Conservation (phyloP, 2,797 vertebrate genomes). For the Cynodonichthys magdalenae region DNA sequence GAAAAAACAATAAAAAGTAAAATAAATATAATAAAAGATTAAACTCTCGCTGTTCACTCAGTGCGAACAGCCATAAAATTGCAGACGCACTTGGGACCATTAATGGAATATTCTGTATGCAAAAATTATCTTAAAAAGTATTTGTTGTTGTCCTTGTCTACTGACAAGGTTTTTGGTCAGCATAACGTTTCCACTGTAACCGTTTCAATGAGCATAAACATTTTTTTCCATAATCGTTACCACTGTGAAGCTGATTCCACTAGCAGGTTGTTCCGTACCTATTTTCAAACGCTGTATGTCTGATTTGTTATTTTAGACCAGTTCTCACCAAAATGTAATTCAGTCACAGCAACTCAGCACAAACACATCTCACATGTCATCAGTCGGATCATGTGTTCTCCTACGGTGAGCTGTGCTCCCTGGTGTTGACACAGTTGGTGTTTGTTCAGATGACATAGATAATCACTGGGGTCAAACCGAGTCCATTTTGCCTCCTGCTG, state of each 20-base stretch:
- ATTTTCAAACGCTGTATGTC: conserved; percentile 2
- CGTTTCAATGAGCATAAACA: neutral
- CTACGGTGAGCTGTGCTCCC: conserved; percentile 14
- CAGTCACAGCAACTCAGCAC: conserved; percentile 35
- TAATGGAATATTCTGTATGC: too few species aligned
- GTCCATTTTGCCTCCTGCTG: conserved; percentile 33
- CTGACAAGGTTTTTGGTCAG: neutral
- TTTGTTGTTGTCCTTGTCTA: too few species aligned
- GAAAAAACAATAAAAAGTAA: too few species aligned
- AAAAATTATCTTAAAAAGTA: too few species aligned
- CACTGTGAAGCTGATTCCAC: neutral
- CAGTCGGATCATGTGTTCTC: conserved; percentile 38
- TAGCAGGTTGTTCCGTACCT: conserved; percentile 1
- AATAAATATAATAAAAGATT: too few species aligned
- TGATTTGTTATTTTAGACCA: conserved; percentile 25
- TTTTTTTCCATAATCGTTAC: neutral
- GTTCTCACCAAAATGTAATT: conserved; percentile 52
- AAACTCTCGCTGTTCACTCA: too few species aligned
- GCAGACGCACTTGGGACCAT: too few species aligned
- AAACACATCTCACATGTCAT: conserved; percentile 54
- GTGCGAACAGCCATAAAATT: too few species aligned
- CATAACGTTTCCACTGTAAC: neutral
- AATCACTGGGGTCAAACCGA: conserved; percentile 42
- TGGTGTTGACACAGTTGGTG: conserved; percentile 77
- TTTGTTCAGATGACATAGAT: conserved; percentile 63